phyloP scores from a whole-genome alignment of 1,140 invertebrate genomes.

The Maniola jurtina region DNA sequence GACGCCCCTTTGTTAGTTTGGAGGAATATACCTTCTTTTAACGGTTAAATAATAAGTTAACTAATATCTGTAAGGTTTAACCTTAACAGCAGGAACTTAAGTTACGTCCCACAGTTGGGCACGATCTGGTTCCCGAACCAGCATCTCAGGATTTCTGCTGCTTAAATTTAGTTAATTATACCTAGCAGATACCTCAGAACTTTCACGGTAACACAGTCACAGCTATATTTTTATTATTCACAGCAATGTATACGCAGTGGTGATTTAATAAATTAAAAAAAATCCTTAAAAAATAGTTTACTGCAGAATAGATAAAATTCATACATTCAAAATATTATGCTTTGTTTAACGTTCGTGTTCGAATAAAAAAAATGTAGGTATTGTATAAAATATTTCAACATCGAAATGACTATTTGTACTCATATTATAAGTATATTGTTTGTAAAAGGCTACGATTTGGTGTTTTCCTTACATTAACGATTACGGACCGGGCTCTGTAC shows the following conservation, averaged over 20 bases:
- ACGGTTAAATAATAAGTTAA: no score
- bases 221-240: background rate
- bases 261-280: constrained; percentile 8
- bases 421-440: constrained; percentile 27
- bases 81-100: no score
- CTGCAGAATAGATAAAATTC: constrained; percentile 3
- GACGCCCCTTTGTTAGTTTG: no score
- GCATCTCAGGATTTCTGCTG: no score
- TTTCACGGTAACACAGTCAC: background rate
- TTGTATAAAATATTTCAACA: constrained; percentile 45
- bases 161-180: no score
- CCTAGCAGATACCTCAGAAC: background rate
- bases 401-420: constrained; percentile 43
- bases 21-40: no score
- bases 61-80: no score
- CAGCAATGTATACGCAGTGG: background rate
- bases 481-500: constrained; percentile 26
- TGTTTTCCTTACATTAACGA: constrained; percentile 65
- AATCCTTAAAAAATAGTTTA: constrained; percentile 9
- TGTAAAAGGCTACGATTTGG: constrained; percentile 64
- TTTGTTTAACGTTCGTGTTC: constrained; percentile 5
- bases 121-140: no score
- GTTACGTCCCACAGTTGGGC: no score
- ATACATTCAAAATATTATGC: background rate
- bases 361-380: constrained; percentile 29